Evolutionary conservation across 2,888 invertebrate genomes (phyloP), one percentile per base, ranked within the genome.

Genomic region (Autographa gamma): DNA sequence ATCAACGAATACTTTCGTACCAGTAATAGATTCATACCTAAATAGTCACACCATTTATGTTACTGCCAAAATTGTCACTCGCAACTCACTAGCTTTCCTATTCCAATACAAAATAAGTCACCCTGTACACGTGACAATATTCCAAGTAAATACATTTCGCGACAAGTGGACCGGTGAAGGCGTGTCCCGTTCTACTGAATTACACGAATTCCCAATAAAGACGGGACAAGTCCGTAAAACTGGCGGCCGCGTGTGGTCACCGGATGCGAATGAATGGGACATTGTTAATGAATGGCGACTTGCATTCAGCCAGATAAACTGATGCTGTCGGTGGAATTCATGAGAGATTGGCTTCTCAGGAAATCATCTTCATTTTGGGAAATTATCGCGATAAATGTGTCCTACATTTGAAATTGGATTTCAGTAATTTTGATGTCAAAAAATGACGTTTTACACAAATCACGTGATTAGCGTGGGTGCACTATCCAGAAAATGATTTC

Each of bases 211-310:
- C 88, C 84, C 80, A 81, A 90, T 90, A 92, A 89, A 88, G 77
- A 74, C 78, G 76, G 79, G 82, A 83, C 84, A 88, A 89, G 85
- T 93, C 89, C 88, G 87, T 90, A 86, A 89, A 89, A 88, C 82
- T 74, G 79, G 70, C 75, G 73, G 60, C 58, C 85, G 91, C 89
- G 93, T 93, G 93, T 93, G 93, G 93, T 85, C 92, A 88, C 92
- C 91, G 93, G 93, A 93, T 85, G 88, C 71, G 66, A 32, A 76
- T 82, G 80, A 85, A 82, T 74, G 78, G 78, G 84, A 84, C 84
- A 84, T 64, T 83, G 83, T 82, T 70, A 71, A 79, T 73, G 63
- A 72, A 76, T 77, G 80, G 85, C 48, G 77, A 85, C 88, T 80
- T 69, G 65, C 71, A 71, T 78, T 83, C 71, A 74, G 62, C 71